These are phyloP conservation scores for Piscicola geometra DNA, from an alignment of 2,888 invertebrate genomes.

Conservation along the genomic window DNA sequence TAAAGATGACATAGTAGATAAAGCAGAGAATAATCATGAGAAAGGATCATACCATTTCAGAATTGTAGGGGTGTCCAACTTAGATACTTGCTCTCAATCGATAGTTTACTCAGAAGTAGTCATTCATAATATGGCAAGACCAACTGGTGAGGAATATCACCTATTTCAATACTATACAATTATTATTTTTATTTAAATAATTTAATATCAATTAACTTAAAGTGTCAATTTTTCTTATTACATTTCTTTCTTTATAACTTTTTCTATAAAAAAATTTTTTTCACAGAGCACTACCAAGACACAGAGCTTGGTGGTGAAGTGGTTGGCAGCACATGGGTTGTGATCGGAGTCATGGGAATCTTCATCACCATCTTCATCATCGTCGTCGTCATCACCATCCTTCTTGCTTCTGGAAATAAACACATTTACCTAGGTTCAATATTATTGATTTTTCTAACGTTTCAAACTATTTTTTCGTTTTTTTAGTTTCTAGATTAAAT, in stretches of 20 bases:
- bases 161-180: too few relatives aligned
- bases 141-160: too few relatives aligned
- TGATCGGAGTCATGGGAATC: background rate
- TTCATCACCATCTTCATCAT: conserved; percentile 2
- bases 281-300: too few relatives aligned
- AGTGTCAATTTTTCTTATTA: too few relatives aligned
- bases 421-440: conserved; percentile 1
- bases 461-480: too few relatives aligned
- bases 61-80: background rate
- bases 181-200: too few relatives aligned
- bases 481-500: too few relatives aligned
- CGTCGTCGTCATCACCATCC: conserved; percentile 13
- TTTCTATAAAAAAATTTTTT: too few relatives aligned
- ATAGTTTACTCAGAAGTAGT: conserved; percentile 1
- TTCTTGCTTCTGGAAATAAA: conserved; percentile 9
- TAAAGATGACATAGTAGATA: background rate
- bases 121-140: background rate
- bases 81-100: conserved; percentile 1
- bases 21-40: background rate
- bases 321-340: background rate
- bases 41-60: background rate
- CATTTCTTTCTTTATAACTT: too few relatives aligned
- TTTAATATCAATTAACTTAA: too few relatives aligned
- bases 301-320: background rate
- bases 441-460: background rate